Evolutionary conservation across 2,113 vertebrate genomes (phyloP), one percentile per base, ranked within the genome.

Genomic region (Cisticola juncidis): DNA sequence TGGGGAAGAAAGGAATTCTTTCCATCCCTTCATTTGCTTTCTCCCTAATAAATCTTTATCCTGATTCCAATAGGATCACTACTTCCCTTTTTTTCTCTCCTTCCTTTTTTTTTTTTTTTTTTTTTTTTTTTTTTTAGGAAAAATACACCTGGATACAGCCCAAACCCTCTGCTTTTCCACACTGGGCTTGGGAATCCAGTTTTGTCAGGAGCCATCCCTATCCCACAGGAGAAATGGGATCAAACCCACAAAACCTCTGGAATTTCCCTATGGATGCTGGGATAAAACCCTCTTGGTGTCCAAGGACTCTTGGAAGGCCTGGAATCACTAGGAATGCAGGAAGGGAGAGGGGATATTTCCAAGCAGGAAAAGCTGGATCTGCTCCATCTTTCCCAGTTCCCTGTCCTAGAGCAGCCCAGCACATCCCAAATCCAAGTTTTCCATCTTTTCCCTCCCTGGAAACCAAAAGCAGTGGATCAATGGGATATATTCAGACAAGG

Each of bases 41-140:
- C 91, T 95, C 90, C 91, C 95, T 76, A 97, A 98, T 97, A 98
- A 98, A 97, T 97, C 93, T 97, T 97, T 93, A 97, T 98, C 93
- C 94, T 86, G 96, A 97, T 97, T 97, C 96, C 94, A 93, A 95
- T 12, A 24, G 28, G 95, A 95, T 95, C 77, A 15, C 91, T 97
- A 97, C 94, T 91, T 42, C 74, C 21, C 28, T 16, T 19, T 28
- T 12, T 19, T 23, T 12, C 7, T 29, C 1, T 28, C 2, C 11
- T n/a, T 35, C 20, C 14, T 2, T 10, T 40, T 50, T 7, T 33
- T 16, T 28, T 50, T 50, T 48, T 48, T 48, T 48, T 20, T 12
- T 9, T 40, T 53, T 7, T 31, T 21, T 22, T 16, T 47, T 57
- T 31, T 56, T 45, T 24, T 38, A 12, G 73, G 26, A 11, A 29